These are phyloP conservation scores for Oscheius sp. DNA, from an alignment of 2,888 invertebrate species.

Conservation along the genomic window DNA sequence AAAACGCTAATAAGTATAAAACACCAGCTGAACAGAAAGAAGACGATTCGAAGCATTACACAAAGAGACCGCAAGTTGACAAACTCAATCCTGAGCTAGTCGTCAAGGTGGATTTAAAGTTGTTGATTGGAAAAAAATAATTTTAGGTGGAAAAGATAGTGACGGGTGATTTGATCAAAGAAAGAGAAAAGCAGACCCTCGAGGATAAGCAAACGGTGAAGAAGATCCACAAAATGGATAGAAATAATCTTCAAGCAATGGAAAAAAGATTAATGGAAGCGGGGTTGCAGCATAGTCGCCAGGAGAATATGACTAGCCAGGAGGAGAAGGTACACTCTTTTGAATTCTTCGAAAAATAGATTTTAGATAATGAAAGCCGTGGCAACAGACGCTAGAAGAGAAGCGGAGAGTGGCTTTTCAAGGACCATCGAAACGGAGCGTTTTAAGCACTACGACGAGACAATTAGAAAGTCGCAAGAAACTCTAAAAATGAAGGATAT, in stretches of 20 bases:
- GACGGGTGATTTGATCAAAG: slow-evolving; percentile 33
- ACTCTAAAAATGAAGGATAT: slow-evolving; percentile 15
- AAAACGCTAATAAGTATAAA: slow-evolving; percentile 1
- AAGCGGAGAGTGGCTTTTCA: slow-evolving; percentile 40
- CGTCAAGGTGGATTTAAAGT: slow-evolving; percentile 30
- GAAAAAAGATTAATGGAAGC: slow-evolving; percentile 14
- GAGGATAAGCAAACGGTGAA: slow-evolving; percentile 13
- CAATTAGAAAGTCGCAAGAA: slow-evolving; percentile 27
- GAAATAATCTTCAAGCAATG: slow-evolving; percentile 1
- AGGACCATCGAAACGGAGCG: slow-evolving; percentile 21
- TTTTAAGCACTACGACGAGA: slow-evolving; percentile 35
- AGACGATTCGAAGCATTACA: slow-evolving; percentile 4
- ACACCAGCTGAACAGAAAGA: background rate
- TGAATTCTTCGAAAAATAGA: background rate
- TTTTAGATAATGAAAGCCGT: slow-evolving; percentile 45
- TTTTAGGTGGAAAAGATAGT: slow-evolving; percentile 44
- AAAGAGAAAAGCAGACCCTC: slow-evolving; percentile 5
- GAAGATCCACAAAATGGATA: background rate
- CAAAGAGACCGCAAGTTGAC: slow-evolving; percentile 32
- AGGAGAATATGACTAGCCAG: slow-evolving; percentile 36
- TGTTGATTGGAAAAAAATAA: background rate
- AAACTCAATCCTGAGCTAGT: slow-evolving; percentile 38
- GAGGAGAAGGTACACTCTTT: slow-evolving; percentile 53
- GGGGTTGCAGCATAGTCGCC: background rate
- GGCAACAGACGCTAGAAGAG: slow-evolving; percentile 40